Percentiles rank a stretch among this genome's conserved stretches.
Evolutionary conservation across 2,888 invertebrate genomes (phyloP).

Genomic region (Cybosia mesomella): DNA sequence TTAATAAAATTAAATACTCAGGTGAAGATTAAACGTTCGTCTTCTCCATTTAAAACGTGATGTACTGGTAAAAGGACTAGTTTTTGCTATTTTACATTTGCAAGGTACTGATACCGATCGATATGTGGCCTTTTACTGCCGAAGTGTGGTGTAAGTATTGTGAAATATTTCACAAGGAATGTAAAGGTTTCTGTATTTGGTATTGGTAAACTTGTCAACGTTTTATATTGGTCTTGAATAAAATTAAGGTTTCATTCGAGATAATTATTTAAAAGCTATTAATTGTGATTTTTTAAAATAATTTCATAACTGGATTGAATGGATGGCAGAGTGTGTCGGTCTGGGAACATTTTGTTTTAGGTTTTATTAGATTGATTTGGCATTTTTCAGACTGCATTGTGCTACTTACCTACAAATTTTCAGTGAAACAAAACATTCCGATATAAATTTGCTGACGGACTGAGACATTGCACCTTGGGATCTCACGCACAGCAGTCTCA

Average conservation of each 20-base stretch:
- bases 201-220: constrained; percentile 50
- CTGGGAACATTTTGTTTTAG: no score
- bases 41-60: background rate
- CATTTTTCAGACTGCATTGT: no score
- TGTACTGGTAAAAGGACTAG: background rate
- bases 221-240: constrained; percentile 54
- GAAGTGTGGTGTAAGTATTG: constrained; percentile 45
- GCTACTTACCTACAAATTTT: no score
- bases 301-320: constrained; percentile 48
- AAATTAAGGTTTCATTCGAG: constrained; percentile 64
- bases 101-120: constrained; percentile 15
- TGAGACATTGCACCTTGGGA: no score
- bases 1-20: background rate
- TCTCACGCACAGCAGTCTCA: no score
- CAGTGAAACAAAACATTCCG: no score
- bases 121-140: constrained; percentile 37
- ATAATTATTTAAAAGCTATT: constrained; percentile 78
- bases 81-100: constrained; percentile 2
- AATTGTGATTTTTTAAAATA: constrained; percentile 69
- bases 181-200: constrained; percentile 56
- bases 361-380: no score
- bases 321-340: background rate
- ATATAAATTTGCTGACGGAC: no score
- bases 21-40: background rate
- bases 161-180: constrained; percentile 50